Evolutionary conservation across 2,797 vertebrate genomes (phyloP).

Genomic region (Pteronotus mesoamericanus): DNA sequence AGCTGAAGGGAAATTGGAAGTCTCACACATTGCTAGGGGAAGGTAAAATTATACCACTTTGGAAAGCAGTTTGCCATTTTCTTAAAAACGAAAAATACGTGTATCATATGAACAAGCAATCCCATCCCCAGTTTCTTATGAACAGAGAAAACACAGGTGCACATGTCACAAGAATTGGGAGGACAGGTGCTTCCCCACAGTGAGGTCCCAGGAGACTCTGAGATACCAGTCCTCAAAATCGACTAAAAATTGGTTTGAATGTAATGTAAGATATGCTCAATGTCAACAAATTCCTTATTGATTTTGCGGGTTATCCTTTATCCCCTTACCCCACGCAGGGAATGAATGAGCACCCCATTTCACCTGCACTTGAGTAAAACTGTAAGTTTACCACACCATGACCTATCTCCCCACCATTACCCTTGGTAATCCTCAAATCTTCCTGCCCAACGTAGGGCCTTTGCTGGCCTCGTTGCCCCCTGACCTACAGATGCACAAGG

Average conservation of each 20-base stretch:
- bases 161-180: fast-evolving
- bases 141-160: fast-evolving
- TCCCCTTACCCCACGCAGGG: background rate
- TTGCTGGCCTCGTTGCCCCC: background rate
- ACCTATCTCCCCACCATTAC: background rate
- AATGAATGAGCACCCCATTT: background rate
- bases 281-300: background rate
- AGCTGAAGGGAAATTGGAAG: background rate
- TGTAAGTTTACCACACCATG: background rate
- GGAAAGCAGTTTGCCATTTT: background rate
- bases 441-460: background rate
- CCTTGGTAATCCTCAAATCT: background rate
- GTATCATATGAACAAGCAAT: background rate
- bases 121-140: background rate
- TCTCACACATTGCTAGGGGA: fast-evolving
- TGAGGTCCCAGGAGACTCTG: background rate
- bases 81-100: background rate
- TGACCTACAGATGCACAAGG: background rate
- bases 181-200: background rate
- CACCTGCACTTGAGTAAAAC: background rate
- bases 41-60: fast-evolving
- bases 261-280: background rate
- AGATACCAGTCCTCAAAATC: too few species aligned
- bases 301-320: background rate
- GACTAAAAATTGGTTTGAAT: background rate